These are phyloP conservation scores for Aleiodes sp. DNA, from an alignment of 1,140 invertebrate genomes.

Conservation along the genomic window DNA sequence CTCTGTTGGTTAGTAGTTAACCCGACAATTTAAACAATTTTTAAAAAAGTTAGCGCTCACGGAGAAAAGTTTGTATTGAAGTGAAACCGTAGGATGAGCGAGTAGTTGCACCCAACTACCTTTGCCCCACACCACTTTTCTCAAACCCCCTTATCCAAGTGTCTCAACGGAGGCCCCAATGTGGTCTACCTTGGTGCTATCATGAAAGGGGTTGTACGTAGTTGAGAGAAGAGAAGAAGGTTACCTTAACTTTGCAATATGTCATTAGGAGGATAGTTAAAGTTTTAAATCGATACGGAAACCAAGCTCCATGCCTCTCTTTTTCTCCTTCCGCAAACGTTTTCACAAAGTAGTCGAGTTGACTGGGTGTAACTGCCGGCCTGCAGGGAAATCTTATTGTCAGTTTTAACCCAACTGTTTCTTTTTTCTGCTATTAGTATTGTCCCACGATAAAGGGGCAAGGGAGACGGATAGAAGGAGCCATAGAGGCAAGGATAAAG, in stretches of 20 bases:
- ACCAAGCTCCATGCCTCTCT: constrained; percentile 31
- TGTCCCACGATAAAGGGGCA: too few species aligned
- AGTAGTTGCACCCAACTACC: constrained; percentile 16
- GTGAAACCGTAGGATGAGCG: background rate
- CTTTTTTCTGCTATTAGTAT: too few species aligned
- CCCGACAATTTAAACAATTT: constrained; percentile 65
- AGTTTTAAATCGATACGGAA: constrained; percentile 59
- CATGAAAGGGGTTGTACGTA: background rate
- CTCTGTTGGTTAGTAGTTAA: constrained; percentile 61
- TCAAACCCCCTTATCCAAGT: background rate
- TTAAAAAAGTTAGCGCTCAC: constrained; percentile 61
- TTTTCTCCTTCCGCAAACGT: constrained; percentile 33
- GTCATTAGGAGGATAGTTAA: constrained; percentile 61
- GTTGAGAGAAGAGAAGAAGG: constrained; percentile 13
- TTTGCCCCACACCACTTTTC: too few species aligned
- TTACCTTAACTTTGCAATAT: constrained; percentile 57
- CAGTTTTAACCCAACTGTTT: too few species aligned
- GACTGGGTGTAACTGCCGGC: background rate
- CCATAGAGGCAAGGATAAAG: background rate
- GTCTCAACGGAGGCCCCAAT: background rate
- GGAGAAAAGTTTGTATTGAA: constrained; percentile 2
- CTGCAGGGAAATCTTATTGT: background rate
- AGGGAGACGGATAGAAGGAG: too few species aligned
- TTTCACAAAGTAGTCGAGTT: constrained; percentile 42
- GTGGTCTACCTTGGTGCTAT: background rate